A percentile compares a stretch with the other conserved stretches of the same genome.
phyloP scores from a whole-genome alignment of 2,888 invertebrate genomes.

The Platerodrilus igneus region DNA sequence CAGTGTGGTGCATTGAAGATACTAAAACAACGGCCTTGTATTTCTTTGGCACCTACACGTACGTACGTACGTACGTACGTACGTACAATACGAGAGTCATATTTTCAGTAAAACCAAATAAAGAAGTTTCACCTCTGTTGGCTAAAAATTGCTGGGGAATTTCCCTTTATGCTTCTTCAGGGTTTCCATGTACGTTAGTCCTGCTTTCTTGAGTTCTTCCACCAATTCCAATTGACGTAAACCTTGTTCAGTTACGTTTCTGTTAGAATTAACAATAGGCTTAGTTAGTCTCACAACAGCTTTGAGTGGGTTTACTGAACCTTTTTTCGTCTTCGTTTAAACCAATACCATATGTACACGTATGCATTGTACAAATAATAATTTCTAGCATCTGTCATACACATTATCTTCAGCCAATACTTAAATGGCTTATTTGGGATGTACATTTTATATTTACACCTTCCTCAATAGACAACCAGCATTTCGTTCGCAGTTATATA shows the following conservation, averaged over 20 bases:
- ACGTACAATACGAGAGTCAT: too few relatives aligned
- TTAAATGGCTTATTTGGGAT: too few relatives aligned
- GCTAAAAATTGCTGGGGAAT: background rate
- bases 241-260: conserved; percentile 3
- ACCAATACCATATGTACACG: too few relatives aligned
- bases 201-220: background rate
- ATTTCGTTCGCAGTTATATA: conserved; percentile 17
- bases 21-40: conserved; percentile 12
- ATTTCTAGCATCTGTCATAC: conserved; percentile 1
- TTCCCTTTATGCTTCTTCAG: background rate
- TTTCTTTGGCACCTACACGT: too few relatives aligned
- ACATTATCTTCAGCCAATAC: background rate
- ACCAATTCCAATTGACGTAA: background rate
- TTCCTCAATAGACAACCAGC: background rate
- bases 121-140: background rate
- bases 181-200: background rate
- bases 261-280: background rate
- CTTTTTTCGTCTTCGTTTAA: background rate
- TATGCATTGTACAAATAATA: background rate
- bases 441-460: conserved; percentile 2
- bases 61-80: too few relatives aligned
- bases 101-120: too few relatives aligned
- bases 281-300: background rate
- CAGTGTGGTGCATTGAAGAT: conserved; percentile 12
- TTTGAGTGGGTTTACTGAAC: too few relatives aligned